These are phyloP conservation scores for Graptemys geographica DNA, from an alignment of 2,797 vertebrate genomes.

Conservation along the genomic window DNA sequence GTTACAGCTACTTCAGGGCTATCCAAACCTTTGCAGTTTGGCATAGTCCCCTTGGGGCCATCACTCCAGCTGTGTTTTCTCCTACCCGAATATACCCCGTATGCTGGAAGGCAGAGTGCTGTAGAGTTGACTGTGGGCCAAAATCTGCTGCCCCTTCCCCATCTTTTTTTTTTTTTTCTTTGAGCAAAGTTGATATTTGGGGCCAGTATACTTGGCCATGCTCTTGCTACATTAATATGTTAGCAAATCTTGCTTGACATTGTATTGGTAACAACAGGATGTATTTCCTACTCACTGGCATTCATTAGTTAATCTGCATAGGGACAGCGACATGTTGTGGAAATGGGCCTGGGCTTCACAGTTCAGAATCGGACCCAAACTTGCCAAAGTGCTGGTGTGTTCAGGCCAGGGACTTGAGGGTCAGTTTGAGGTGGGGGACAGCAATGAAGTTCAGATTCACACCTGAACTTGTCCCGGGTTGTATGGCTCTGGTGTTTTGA, in stretches of 20 bases:
- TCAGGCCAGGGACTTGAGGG: too few species aligned
- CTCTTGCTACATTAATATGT: neutral
- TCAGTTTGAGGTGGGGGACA: neutral
- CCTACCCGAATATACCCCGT: rapidly evolving
- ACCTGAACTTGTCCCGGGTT: neutral
- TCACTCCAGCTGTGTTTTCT: rapidly evolving
- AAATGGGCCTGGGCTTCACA: rapidly evolving
- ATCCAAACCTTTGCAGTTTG: neutral
- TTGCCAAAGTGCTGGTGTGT: too few species aligned
- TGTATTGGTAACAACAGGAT: neutral
- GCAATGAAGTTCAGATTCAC: too few species aligned
- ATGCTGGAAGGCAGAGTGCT: neutral
- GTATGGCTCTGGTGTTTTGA: neutral
- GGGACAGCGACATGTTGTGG: rapidly evolving
- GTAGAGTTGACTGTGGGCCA: neutral
- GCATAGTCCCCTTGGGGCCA: neutral
- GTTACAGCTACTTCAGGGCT: neutral
- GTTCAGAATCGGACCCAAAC: neutral
- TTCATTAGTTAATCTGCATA: rapidly evolving
- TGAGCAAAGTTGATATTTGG: neutral
- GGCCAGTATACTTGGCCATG: neutral
- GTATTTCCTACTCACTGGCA: rapidly evolving
- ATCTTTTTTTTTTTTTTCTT: neutral
- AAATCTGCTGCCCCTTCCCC: neutral
- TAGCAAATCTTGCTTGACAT: neutral